Evolutionary conservation across 2,888 invertebrate species (phyloP).

Genomic region (Sipha maydis): DNA sequence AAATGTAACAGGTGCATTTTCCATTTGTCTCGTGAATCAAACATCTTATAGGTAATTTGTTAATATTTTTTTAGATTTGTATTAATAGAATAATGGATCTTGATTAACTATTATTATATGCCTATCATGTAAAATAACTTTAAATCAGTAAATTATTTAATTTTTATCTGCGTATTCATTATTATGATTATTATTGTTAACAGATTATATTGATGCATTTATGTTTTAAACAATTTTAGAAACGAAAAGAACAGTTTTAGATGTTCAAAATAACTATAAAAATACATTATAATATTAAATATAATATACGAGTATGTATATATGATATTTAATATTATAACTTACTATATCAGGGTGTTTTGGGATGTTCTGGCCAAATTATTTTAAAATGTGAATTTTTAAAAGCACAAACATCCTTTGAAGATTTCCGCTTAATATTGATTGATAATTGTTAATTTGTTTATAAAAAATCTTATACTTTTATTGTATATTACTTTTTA

Average conservation of each 20-base stretch:
- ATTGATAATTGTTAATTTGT: neutral
- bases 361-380: conserved; percentile 40
- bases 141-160: conserved; percentile 18
- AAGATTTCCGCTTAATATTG: neutral
- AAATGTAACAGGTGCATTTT: neutral
- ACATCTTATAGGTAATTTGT: conserved; percentile 37
- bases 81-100: conserved; percentile 42
- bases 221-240: conserved; percentile 45
- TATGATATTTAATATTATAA: conserved; percentile 22
- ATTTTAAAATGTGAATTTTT: neutral
- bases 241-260: conserved; percentile 6
- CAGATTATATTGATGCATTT: conserved; percentile 38
- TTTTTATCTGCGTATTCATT: conserved; percentile 25
- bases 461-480: neutral
- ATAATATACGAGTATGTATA: neutral
- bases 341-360: conserved; percentile 44
- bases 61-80: conserved; percentile 34
- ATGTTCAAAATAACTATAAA: neutral
- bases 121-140: conserved; percentile 31
- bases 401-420: neutral
- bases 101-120: conserved; percentile 49
- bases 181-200: conserved; percentile 49
- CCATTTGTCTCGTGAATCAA: conserved; percentile 13
- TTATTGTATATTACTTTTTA: too few species aligned
- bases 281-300: too few species aligned